Base-by-base conservation (phyloP, 1,140 invertebrate genomes). In the Pseudobourletiella spinata region DNA sequence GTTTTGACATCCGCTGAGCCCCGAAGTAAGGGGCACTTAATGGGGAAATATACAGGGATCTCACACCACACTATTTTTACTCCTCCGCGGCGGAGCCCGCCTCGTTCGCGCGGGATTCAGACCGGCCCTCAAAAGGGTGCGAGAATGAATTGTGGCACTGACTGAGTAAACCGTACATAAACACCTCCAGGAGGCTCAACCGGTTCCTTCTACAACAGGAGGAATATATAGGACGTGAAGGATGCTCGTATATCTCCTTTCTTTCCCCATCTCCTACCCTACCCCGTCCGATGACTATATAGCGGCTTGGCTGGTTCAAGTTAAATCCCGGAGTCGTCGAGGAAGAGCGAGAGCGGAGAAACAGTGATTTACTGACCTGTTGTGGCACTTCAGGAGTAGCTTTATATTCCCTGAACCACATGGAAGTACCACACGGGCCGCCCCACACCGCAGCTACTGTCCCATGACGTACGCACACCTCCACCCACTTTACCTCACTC, bases 361-460 rank as follows among this genome's bases (percentile, higher is more conserved):
- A 63, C 56, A 64, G 63, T 65, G 63, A 65, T 65, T 65, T 65
- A 65, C 63, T 65, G 59, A 61, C 63, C 63, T 60, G 63, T 60
- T 65, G 63, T 65, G 60, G 59, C 63, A 55, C 50, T 58, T 63
- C 61, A 39, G 51, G 44, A 25, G 43, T 22, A 28, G 16, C 39
- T 59, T 50, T 57, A 30, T n/a, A n/a, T n/a, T n/a, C n/a, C n/a
- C n/a, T n/a, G n/a, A n/a, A n/a, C n/a, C n/a, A n/a, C n/a, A n/a
- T n/a, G n/a, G n/a, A n/a, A n/a, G n/a, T n/a, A n/a, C n/a, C n/a
- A n/a, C n/a, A n/a, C n/a, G n/a, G n/a, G n/a, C n/a, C n/a, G n/a
- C n/a, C n/a, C n/a, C n/a, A n/a, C n/a, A n/a, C n/a, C n/a, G n/a
- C n/a, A n/a, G n/a, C n/a, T n/a, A n/a, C n/a, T n/a, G n/a, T n/a